A percentile compares a stretch with the other conserved stretches of the same genome.
Conservation (phyloP, 2,113 vertebrate species). For the Aptenodytes forsteri region DNA sequence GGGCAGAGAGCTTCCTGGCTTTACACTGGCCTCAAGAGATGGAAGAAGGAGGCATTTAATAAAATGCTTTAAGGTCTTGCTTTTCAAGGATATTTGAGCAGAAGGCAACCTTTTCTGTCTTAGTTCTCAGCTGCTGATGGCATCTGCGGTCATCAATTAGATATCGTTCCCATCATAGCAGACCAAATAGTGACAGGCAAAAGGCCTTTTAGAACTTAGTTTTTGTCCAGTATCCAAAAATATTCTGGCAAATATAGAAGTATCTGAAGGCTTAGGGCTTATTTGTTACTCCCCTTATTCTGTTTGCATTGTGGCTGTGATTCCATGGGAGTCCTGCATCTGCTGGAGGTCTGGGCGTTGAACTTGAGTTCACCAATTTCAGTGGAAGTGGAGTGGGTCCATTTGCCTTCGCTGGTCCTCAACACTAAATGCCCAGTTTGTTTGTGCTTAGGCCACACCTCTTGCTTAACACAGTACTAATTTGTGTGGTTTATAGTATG, state of each 20-base stretch:
- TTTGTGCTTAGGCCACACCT: neutral
- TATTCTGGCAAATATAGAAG: neutral
- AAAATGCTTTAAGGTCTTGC: neutral
- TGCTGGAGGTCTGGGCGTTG: neutral
- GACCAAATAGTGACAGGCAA: neutral
- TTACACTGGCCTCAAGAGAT: neutral
- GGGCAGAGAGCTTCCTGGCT: neutral
- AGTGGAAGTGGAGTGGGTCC: neutral
- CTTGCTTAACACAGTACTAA: neutral
- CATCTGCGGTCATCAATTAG: neutral
- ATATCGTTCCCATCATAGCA: neutral
- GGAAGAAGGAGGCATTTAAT: neutral
- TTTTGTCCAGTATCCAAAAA: neutral
- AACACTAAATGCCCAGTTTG: neutral
- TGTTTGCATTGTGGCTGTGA: neutral
- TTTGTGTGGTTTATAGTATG: neutral
- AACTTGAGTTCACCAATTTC: neutral
- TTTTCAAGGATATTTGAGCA: neutral
- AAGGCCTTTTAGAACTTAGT: neutral
- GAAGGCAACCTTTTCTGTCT: neutral
- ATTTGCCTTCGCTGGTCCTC: neutral
- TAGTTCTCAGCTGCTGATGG: neutral
- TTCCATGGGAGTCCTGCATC: neutral
- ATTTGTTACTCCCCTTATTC: neutral
- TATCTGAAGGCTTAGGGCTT: neutral